Base-by-base conservation (phyloP, 2,888 invertebrate genomes). In the Drosophila anomelani region DNA sequence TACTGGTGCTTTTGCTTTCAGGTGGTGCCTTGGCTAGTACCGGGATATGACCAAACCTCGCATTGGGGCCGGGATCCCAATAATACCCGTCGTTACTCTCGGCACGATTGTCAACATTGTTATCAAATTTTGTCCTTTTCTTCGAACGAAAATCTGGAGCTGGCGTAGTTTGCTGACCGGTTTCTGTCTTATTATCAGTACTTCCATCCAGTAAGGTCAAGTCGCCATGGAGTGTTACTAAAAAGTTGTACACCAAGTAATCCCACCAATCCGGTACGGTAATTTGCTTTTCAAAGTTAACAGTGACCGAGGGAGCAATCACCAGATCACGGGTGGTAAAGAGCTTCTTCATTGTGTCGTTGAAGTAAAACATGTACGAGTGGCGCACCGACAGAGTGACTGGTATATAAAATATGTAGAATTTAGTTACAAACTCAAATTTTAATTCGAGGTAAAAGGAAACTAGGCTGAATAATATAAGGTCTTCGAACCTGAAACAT, bases 181-280 rank as follows among this genome's bases (percentile, higher is more conserved):
- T 17, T 17, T 9, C 10, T 5, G 20, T 13, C 7, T 15, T 12
- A 5, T 15, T 38, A 0, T 20, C 4, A 15, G 20, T 0, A 5
- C 9, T 0, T 13, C 29, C 39, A 1, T 15, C 2, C 10, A 7
- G 3, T 0, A 57, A 1, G 0, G 51, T 26, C 74, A 88, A 66
- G 6, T 87, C 77, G 20, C 78, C 83, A 38, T 88, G 81, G 1
- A 90, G 60, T 7, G 76, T 86, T 17, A 79, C 47, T 1, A 89
- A 6, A 68, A 84, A 85, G 51, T 79, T 81, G 38, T 51, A 70
- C 0, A 64, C 5, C 43, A 89, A 43, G 60, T 79, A 85, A 32
- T 85, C 82, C 89, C 89, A 91, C 77, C 83, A 91, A 66, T 90
- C 90, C 1, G 80, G 78, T 4, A 84, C 68, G 0, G 82, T 81